Evolutionary conservation across 2,113 vertebrate species (phyloP).

Genomic region (Saguinus imperator): DNA sequence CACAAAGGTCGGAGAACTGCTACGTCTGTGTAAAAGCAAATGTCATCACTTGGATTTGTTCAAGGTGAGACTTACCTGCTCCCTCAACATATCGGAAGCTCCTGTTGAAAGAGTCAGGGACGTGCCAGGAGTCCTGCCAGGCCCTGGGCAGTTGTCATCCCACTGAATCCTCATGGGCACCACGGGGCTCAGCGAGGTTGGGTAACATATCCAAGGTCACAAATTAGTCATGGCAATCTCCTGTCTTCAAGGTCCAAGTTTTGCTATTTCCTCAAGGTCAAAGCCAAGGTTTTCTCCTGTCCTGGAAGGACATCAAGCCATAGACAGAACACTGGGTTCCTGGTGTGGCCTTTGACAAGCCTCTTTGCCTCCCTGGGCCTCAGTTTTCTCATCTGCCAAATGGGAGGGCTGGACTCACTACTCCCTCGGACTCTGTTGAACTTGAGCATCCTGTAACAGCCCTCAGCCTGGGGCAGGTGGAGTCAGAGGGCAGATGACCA

Average conservation of each 20-base stretch:
- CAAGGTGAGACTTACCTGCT: background rate
- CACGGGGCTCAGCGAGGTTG: background rate
- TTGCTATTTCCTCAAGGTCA: background rate
- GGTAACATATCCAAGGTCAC: background rate
- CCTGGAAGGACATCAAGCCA: background rate
- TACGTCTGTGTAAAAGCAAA: background rate
- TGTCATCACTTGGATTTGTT: too few species aligned
- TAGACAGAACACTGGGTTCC: background rate
- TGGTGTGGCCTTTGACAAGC: background rate
- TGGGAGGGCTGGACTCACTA: background rate
- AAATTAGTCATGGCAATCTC: background rate
- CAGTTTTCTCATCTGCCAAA: background rate
- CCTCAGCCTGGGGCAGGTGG: background rate
- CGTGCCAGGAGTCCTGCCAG: background rate
- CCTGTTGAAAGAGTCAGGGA: background rate
- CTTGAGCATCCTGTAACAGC: background rate
- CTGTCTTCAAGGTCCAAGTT: background rate
- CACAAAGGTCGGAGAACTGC: background rate
- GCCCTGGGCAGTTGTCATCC: rapidly evolving
- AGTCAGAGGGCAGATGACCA: background rate
- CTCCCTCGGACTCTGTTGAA: background rate
- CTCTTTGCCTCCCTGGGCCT: background rate
- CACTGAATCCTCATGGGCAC: background rate
- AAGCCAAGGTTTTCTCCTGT: background rate
- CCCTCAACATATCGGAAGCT: background rate